Conservation (phyloP, 2,797 vertebrate genomes). For the Rhynchotus rufescens region DNA sequence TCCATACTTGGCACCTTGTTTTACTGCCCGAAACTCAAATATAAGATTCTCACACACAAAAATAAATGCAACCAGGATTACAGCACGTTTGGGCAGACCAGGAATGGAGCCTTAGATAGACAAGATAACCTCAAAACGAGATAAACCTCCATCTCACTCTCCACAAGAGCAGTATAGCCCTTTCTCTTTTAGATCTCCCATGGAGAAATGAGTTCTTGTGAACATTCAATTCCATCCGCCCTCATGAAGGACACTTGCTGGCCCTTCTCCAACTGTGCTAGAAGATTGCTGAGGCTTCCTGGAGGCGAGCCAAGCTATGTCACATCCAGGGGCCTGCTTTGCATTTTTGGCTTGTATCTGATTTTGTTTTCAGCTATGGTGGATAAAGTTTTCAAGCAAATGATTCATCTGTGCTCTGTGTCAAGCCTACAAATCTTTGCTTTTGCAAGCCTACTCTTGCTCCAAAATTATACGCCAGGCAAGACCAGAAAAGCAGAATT, state of each 20-base stretch:
- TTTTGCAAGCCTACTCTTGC: slow-evolving; percentile 14
- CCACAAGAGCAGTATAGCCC: neutral
- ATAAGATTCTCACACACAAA: neutral
- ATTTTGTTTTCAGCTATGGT: slow-evolving; percentile 62
- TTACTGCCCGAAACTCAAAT: neutral
- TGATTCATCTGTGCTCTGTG: slow-evolving; percentile 9
- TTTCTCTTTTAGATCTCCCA: slow-evolving; percentile 6
- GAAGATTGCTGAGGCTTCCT: slow-evolving; percentile 67
- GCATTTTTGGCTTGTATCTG: slow-evolving; percentile 58
- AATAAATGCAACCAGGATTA: neutral
- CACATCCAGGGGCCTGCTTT: slow-evolving; percentile 63
- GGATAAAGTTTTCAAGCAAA: slow-evolving; percentile 47
- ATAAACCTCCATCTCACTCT: neutral
- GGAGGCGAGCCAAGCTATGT: slow-evolving; percentile 60
- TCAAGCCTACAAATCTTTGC: slow-evolving; percentile 23
- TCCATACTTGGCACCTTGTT: neutral
- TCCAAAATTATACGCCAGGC: neutral
- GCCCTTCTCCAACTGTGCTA: slow-evolving; percentile 11
- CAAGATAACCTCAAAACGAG: neutral
- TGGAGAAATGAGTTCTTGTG: neutral
- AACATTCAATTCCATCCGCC: neutral
- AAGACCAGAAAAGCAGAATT: slow-evolving; percentile 16
- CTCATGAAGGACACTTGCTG: slow-evolving; percentile 63
- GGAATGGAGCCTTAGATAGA: neutral
- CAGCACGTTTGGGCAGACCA: neutral